Base-by-base conservation (phyloP, 2,113 vertebrate species). In the Corythornis madagascariensis region DNA sequence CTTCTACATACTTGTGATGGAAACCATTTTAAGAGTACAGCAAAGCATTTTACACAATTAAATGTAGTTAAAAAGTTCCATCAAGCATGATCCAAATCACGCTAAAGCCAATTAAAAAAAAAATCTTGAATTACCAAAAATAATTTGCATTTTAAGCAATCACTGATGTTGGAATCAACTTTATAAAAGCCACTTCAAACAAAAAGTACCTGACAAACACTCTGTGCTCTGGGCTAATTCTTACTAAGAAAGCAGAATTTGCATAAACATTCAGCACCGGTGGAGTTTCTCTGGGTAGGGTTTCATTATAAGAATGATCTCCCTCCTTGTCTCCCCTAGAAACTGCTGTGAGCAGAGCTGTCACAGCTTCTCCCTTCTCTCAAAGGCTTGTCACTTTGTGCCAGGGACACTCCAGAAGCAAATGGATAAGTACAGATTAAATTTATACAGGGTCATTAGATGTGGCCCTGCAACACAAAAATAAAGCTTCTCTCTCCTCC, bases 161-260 rank as follows among this genome's bases (percentile, higher is more conserved):
- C 19, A 75, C 38, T 76, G 53, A n/a, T 95, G 52, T 9, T 90
- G 64, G 83, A 90, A 88, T 63, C 29, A 61, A 70, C 74, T 86
- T 95, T 88, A 84, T 64, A 90, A 93, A 97, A 97, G 87, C 85
- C 94, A 96, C 96, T 95, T 96, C 80, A 91, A 87, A 92, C 79
- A 96, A 71, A 94, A 94, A 26, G 48, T 59, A 88, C 76, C 88
- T 82, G 42, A 29, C 35, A 94, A 95, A 60, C 2, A 18, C 67
- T 70, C 43, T 66, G 65, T 69, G 95, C 94, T 93, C 82, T 80
- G 79, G 96, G 95, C 79, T 94, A 85, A 90, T 74, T 92, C 86
- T 92, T 85, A 59, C 40, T 82, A 76, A 94, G 95, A 78, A 90
- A 87, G 90, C 50, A 95, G 25, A 21, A 91, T 96, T 57, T 92